A percentile compares a stretch with the other conserved stretches of the same genome.
phyloP scores from a whole-genome alignment of 2,113 vertebrate genomes.

The Apus apus region DNA sequence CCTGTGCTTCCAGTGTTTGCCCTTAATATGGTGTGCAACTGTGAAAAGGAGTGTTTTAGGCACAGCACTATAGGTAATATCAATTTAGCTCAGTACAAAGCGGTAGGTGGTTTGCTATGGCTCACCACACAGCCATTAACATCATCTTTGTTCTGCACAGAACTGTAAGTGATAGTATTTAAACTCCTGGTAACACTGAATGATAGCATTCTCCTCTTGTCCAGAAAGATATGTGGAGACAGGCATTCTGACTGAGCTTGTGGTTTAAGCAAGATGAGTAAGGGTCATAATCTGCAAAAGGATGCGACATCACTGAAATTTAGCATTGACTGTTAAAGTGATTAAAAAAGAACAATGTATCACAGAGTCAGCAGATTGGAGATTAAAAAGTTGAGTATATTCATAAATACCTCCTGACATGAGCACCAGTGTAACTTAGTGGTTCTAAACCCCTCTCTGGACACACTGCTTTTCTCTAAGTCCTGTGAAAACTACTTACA shows the following conservation, averaged over 20 bases:
- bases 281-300: background rate
- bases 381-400: background rate
- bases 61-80: background rate
- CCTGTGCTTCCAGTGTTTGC: background rate
- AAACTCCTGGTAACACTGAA: conserved; percentile 31
- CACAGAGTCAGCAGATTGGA: background rate
- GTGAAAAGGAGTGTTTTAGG: conserved; percentile 68
- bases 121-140: conserved; percentile 61
- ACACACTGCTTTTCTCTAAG: background rate
- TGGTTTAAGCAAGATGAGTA: background rate
- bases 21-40: conserved; percentile 49
- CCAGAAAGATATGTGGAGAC: background rate
- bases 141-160: conserved; percentile 53
- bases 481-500: background rate
- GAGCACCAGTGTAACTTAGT: background rate
- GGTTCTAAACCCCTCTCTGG: background rate
- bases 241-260: background rate
- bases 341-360: conserved; percentile 7
- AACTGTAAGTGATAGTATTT: conserved; percentile 41
- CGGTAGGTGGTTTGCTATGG: conserved; percentile 60
- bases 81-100: conserved; percentile 49
- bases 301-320: background rate
- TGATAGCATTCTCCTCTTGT: conserved; percentile 10
- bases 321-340: conserved; percentile 3
- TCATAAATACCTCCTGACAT: background rate